Evolutionary conservation across 1,140 invertebrate genomes (phyloP).

Genomic region (Stegodyphus mimosarum): DNA sequence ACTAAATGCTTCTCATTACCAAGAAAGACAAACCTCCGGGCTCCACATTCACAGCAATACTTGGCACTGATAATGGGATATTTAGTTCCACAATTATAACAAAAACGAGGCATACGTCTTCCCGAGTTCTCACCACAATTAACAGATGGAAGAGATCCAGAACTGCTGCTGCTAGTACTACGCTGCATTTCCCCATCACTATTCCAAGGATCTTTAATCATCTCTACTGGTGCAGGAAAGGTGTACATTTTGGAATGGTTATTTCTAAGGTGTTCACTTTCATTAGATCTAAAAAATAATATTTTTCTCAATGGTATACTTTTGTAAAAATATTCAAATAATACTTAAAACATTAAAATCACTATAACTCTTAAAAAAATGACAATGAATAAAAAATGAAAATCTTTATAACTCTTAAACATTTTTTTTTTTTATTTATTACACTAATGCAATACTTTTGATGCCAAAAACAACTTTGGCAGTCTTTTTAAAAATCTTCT

Average conservation of each 20-base stretch:
- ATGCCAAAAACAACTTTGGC: too few species aligned
- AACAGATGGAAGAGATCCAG: not conserved
- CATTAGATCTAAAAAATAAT: not conserved
- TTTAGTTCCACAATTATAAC: conserved; percentile 87
- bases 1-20: not conserved
- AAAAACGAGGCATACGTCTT: conserved; percentile 79
- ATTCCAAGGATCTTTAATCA: not conserved
- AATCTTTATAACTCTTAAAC: too few species aligned
- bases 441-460: too few species aligned
- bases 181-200: conserved; percentile 7
- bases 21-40: conserved; percentile 68
- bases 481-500: too few species aligned
- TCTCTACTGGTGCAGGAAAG: not conserved
- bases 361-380: too few species aligned
- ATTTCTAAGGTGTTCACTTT: not conserved
- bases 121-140: not conserved
- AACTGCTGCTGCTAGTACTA: conserved; percentile 20
- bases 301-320: not conserved
- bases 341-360: too few species aligned
- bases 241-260: conserved; percentile 1
- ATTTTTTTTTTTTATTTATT: too few species aligned
- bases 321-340: too few species aligned
- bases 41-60: conserved; percentile 92
- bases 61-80: conserved; percentile 85
- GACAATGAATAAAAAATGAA: too few species aligned